Base-by-base conservation (phyloP, 1,140 invertebrate species). In the Aphaenogaster rudis region DNA sequence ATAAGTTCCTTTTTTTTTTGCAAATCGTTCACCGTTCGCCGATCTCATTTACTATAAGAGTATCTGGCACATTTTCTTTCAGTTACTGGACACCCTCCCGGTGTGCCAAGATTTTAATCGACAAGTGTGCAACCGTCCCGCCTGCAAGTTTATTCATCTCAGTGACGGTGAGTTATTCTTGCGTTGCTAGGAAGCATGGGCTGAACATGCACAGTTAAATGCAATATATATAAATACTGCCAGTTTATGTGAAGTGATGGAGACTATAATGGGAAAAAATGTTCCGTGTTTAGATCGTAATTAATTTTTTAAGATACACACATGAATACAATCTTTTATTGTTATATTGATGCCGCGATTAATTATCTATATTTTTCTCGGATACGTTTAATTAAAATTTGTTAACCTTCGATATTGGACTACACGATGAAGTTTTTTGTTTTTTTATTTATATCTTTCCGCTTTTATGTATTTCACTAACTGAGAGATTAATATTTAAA, bases 61-160 rank as follows among this genome's bases (percentile, higher is more conserved):
- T 91, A 66, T 85, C 87, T 91, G 93, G 90, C 91, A 93, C 94
- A 94, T 95, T 95, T 96, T 95, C 96, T 98, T 98, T 95, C 97
- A 99, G 98, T 99, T 99, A 98, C 98, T 99, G 98, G 98, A 98
- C 98, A 99, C 98, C 98, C 98, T 99, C 98, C 98, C 97, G 98
- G 98, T 99, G 97, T 99, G 98, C 98, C 98, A 98, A 98, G 98
- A 99, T 99, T 99, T 99, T 99, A 99, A 98, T 98, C 98, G 98
- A 96, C 98, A 98, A 96, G 97, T 98, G 96, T 99, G 98, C 97
- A 97, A 98, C 96, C 97, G 98, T 97, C 97, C 98, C 96, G 97
- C 98, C 97, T 99, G 98, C 97, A 98, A 98, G 97, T 98, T 98
- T 96, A 98, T 99, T 96, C 98, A 99, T 97, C 97, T 98, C 96